These are phyloP conservation scores for Ephestia elutella DNA, from an alignment of 1,140 invertebrate genomes.

Conservation along the genomic window DNA sequence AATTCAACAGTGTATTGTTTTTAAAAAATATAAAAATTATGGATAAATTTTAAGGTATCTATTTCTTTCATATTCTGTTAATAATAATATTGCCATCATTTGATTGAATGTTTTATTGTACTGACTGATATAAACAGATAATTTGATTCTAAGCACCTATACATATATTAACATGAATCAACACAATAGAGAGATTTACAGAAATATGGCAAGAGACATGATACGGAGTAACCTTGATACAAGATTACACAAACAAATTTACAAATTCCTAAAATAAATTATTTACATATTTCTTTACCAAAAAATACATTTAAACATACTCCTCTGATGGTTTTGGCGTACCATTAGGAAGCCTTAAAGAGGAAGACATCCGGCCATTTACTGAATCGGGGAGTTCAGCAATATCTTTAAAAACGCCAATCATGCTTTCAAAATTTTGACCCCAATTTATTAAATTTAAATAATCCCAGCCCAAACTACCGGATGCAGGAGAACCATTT, in stretches of 20 bases:
- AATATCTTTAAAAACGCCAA: conserved; percentile 97
- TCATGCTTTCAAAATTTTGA: conserved; percentile 94
- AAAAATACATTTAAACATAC: conserved; percentile 77
- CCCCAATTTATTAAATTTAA: conserved; percentile 95
- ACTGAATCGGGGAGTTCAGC: conserved; percentile 91
- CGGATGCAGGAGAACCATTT: conserved; percentile 83
- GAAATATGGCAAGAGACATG: conserved; percentile 70
- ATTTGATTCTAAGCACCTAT: neutral
- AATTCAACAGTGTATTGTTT: too few species aligned
- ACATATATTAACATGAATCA: too few species aligned
- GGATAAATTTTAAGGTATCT: too few species aligned
- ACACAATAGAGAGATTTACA: neutral
- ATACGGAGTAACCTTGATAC: conserved; percentile 70
- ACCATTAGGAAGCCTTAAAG: conserved; percentile 79
- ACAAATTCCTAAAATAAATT: conserved; percentile 11
- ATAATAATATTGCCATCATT: too few species aligned
- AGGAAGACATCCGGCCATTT: conserved; percentile 78
- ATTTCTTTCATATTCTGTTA: too few species aligned
- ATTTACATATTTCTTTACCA: conserved; percentile 41
- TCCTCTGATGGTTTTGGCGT: conserved; percentile 86
- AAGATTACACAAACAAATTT: conserved; percentile 62
- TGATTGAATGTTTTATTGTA: too few species aligned
- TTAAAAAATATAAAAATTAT: too few species aligned
- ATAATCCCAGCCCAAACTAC: conserved; percentile 92
- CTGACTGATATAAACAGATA: too few species aligned